phyloP scores from a whole-genome alignment of 2,888 invertebrate genomes.

The Eudasyphora cyanicolor region DNA sequence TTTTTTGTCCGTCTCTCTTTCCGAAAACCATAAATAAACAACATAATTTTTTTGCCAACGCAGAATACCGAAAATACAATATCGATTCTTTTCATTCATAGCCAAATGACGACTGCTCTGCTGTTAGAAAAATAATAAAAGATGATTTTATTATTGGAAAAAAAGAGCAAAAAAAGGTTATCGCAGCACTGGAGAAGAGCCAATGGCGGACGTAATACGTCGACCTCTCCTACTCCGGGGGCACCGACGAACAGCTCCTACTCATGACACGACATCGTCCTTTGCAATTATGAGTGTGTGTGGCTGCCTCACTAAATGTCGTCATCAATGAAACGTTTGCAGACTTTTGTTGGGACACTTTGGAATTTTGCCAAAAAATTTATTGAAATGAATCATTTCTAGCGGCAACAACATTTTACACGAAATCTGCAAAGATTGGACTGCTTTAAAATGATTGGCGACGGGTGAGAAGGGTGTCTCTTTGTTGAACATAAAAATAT shows the following conservation, averaged over 20 bases:
- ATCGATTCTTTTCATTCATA: constrained; percentile 31
- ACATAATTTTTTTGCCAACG: not conserved
- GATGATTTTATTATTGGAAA: not conserved
- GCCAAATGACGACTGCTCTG: not conserved
- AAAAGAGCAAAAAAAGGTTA: not conserved
- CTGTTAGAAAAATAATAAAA: not conserved
- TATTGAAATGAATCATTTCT: constrained; percentile 56
- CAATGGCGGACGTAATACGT: constrained; percentile 1
- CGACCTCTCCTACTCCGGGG: not conserved
- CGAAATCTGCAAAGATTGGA: not conserved
- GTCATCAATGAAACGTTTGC: constrained; percentile 52
- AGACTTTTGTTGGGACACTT: constrained; percentile 23
- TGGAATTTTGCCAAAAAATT: constrained; percentile 60
- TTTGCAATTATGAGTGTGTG: not conserved
- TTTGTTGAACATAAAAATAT: not conserved
- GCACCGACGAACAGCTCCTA: not conserved
- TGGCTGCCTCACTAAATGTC: constrained; percentile 39
- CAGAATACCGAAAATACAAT: constrained; percentile 7
- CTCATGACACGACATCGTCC: constrained; percentile 41
- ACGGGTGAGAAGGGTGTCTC: not conserved
- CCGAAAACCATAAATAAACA: not conserved
- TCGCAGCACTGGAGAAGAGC: not conserved
- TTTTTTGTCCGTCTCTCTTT: constrained; percentile 3
- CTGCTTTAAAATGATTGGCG: not conserved
- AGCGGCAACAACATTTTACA: not conserved